Percentiles rank a stretch among this genome's conserved stretches.
Conservation (phyloP, 2,797 vertebrate species). For the Alectoris magna region DNA sequence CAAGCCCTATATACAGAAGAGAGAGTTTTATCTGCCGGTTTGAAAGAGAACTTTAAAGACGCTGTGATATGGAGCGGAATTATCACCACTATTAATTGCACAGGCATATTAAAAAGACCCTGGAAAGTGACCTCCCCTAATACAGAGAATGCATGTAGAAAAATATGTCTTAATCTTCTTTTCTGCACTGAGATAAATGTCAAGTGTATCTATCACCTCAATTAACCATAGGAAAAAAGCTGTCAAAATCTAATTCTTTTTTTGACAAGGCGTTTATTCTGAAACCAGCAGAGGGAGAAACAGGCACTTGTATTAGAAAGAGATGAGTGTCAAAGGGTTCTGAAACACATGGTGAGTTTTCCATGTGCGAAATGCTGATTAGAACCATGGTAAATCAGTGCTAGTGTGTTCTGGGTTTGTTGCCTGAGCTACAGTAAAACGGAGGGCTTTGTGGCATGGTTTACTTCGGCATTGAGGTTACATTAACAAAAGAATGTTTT, state of each 20-base stretch:
- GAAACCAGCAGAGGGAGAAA: slow-evolving; percentile 78
- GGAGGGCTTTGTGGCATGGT: slow-evolving; percentile 45
- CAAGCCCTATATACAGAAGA: slow-evolving; percentile 72
- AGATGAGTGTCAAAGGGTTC: slow-evolving; percentile 75
- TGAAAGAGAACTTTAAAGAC: slow-evolving; percentile 81
- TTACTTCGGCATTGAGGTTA: slow-evolving; percentile 63
- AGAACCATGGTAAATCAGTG: slow-evolving; percentile 73
- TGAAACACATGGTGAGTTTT: slow-evolving; percentile 73
- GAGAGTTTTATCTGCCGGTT: slow-evolving; percentile 78
- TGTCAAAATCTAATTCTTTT: slow-evolving; percentile 85
- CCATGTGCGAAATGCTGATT: slow-evolving; percentile 79
- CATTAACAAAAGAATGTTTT: slow-evolving; percentile 62
- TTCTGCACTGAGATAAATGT: slow-evolving; percentile 85
- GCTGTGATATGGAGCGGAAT: slow-evolving; percentile 77
- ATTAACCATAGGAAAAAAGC: slow-evolving; percentile 85
- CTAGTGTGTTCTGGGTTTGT: slow-evolving; percentile 48
- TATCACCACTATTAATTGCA: slow-evolving; percentile 84
- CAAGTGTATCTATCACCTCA: slow-evolving; percentile 89
- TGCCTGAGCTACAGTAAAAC: slow-evolving; percentile 71
- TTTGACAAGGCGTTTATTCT: slow-evolving; percentile 81
- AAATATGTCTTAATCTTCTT: slow-evolving; percentile 86
- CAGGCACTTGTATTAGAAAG: slow-evolving; percentile 75
- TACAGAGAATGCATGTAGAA: slow-evolving; percentile 80
- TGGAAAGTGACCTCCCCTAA: slow-evolving; percentile 84
- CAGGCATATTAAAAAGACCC: slow-evolving; percentile 86